Evolutionary conservation across 2,888 invertebrate species (phyloP).

Genomic region (Melitaea athalia): DNA sequence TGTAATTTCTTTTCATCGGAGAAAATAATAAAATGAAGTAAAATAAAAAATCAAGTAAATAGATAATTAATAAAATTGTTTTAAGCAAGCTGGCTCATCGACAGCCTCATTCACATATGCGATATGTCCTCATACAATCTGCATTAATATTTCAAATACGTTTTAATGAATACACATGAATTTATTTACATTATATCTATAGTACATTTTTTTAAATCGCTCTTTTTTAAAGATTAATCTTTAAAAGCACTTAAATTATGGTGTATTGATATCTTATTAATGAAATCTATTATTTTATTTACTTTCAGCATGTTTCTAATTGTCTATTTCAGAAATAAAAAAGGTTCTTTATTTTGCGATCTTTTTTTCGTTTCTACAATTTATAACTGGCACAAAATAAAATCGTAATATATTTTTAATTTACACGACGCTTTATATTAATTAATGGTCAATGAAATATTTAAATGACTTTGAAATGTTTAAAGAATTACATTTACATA

Average conservation of each 20-base stretch:
- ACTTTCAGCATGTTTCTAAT: too few relatives aligned
- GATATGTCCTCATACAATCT: background rate
- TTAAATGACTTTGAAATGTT: background rate
- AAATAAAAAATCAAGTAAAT: background rate
- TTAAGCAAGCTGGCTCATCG: background rate
- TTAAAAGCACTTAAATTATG: too few relatives aligned
- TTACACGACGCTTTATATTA: background rate
- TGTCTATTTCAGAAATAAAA: too few relatives aligned
- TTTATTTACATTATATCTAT: constrained; percentile 2
- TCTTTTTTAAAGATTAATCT: background rate
- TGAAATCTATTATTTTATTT: too few relatives aligned
- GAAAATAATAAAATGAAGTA: background rate
- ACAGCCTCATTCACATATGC: constrained; percentile 1
- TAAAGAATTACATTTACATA: background rate
- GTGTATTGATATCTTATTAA: too few relatives aligned
- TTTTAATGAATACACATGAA: constrained; percentile 6
- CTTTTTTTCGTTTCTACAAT: too few relatives aligned
- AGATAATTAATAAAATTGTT: background rate
- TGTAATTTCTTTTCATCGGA: too few relatives aligned
- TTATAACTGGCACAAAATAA: too few relatives aligned
- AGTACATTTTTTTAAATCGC: background rate
- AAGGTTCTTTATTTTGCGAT: too few relatives aligned
- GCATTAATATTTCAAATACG: background rate
- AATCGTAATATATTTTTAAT: background rate
- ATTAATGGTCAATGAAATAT: background rate